Evolutionary conservation across 1,140 invertebrate genomes (phyloP), one percentile per base, ranked within the genome.

Genomic region (Diorhabda carinulata): DNA sequence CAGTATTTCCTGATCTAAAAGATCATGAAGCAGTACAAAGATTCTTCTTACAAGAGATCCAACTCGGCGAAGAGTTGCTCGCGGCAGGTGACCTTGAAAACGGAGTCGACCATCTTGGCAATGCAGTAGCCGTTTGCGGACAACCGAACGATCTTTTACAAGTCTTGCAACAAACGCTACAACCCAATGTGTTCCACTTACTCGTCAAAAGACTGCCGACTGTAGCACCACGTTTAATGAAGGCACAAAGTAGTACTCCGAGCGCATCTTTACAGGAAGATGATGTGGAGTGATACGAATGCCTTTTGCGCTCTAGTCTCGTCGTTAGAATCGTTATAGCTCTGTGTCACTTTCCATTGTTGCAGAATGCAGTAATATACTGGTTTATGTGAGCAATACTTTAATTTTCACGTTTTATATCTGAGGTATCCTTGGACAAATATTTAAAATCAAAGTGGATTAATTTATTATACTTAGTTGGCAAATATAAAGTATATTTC

Each of bases 111-210:
- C 97, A 98, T 83, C 87, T 99, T 69, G 91, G 92, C 43, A 95
- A 96, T 81, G 97, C 97, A 40, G 91, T 98, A 42, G 92, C 95
- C n/a, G 92, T 98, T 2, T 98, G 97, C 82, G 94, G 94, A 40
- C 95, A 98, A 80, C 95, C 96, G 1, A 90, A 95, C 74, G 94
- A 98, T 78, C 83, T 98, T 8, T 84, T 99, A 40, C 90, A 94
- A 82, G 87, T 89, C 41, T 70, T 81, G 9, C 80, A 81, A 70
- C 94, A 96, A 82, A 97, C 95, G 64, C 85, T 98, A 78, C 95
- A 96, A 69, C 92, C 94, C 45, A 90, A 93, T 79, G 91, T 96
- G 76, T 98, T 97, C 86, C 89, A 93, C 70, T 82, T 95, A 75
- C 85, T 98, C 7, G 83, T 97, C 62, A 89, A 95, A 78, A 88